These are phyloP conservation scores for Oegoconia quadripuncta DNA, from an alignment of 2,888 invertebrate species.

Conservation along the genomic window DNA sequence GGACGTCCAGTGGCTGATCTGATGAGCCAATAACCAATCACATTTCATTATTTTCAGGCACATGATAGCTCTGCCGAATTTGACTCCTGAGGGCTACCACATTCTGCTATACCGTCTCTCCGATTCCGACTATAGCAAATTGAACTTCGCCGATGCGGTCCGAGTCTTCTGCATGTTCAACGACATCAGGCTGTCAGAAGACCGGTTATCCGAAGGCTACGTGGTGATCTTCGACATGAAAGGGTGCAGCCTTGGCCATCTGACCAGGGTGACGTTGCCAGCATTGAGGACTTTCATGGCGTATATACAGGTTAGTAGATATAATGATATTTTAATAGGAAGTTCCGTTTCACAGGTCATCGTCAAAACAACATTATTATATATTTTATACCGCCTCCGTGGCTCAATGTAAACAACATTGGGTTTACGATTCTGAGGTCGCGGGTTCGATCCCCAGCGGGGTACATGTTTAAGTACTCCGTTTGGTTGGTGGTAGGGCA, in stretches of 20 bases:
- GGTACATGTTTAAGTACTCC: too few relatives aligned
- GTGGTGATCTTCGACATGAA: constrained; percentile 84
- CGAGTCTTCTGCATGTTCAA: constrained; percentile 84
- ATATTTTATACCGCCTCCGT: too few relatives aligned
- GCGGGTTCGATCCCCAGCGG: too few relatives aligned
- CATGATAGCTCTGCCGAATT: constrained; percentile 80
- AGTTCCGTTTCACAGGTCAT: too few relatives aligned
- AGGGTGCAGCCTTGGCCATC: constrained; percentile 81
- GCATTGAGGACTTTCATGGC: constrained; percentile 82
- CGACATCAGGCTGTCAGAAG: constrained; percentile 81
- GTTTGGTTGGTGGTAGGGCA: too few relatives aligned
- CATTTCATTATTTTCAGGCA: constrained; percentile 66
- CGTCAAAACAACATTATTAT: not conserved
- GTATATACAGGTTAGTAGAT: constrained; percentile 80
- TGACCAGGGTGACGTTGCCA: constrained; percentile 81
- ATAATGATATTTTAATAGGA: not conserved
- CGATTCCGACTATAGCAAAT: constrained; percentile 81
- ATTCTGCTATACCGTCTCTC: constrained; percentile 80
- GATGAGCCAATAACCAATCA: too few relatives aligned
- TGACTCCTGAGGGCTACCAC: constrained; percentile 81
- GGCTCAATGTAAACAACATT: too few relatives aligned
- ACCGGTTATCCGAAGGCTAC: constrained; percentile 77
- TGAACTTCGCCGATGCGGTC: constrained; percentile 81
- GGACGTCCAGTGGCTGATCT: too few relatives aligned
- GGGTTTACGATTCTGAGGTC: too few relatives aligned